Conservation (phyloP, 1,140 invertebrate genomes). For the Drosophila repleta region DNA sequence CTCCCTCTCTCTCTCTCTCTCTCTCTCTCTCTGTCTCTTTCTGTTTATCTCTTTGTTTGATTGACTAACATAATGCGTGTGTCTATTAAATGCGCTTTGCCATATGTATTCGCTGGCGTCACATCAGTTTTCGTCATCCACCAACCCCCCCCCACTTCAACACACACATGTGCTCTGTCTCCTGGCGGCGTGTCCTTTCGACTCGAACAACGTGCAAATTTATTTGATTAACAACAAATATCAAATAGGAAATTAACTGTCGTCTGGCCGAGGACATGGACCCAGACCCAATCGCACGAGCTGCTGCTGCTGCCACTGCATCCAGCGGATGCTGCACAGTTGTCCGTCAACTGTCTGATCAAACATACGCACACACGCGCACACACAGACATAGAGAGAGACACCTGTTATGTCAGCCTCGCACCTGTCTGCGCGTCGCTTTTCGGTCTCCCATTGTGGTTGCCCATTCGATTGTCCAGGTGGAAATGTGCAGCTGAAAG, state of each 20-base stretch:
- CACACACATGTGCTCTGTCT: not conserved
- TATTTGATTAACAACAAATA: constrained; percentile 82
- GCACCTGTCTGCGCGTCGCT: not conserved
- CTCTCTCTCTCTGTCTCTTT: constrained; percentile 6
- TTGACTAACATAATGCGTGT: not conserved
- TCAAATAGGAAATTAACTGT: constrained; percentile 82
- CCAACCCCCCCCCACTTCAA: no score
- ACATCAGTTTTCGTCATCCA: not conserved
- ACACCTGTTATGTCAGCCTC: not conserved
- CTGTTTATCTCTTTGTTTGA: constrained; percentile 1
- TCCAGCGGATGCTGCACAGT: constrained; percentile 34
- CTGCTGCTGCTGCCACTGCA: not conserved
- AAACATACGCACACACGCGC: not conserved
- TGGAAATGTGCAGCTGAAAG: constrained; percentile 14
- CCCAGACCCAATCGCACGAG: not conserved
- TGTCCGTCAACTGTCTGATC: constrained; percentile 36
- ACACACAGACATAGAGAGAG: not conserved
- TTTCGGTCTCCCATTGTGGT: constrained; percentile 11
- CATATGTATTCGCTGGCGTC: not conserved
- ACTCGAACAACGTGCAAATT: constrained; percentile 65
- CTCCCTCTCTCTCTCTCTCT: not conserved
- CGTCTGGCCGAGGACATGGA: constrained; percentile 55
- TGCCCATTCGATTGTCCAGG: not conserved
- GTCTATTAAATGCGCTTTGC: not conserved
- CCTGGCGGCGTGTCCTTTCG: constrained; percentile 31